Percentiles rank a stretch among this genome's conserved stretches.
Conservation (phyloP, 1,140 invertebrate genomes). For the Nixonia krombeini region DNA sequence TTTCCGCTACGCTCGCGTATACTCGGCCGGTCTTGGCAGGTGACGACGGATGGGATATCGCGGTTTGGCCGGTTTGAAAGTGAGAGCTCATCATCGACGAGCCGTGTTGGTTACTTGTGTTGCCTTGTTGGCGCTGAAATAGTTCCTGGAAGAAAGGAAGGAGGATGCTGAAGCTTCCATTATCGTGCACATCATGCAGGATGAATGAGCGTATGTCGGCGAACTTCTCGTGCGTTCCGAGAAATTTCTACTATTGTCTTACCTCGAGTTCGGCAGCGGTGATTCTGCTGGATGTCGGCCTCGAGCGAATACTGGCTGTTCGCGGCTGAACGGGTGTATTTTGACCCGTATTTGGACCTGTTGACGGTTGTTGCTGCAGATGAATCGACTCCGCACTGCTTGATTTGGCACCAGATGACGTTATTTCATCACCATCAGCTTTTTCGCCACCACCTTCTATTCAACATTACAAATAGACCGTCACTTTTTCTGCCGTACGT, state of each 20-base stretch:
- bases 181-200: conserved; percentile 48
- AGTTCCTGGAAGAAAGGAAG: conserved; percentile 76
- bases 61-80: conserved; percentile 77
- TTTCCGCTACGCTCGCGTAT: conserved; percentile 94
- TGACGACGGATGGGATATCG: conserved; percentile 77
- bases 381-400: conserved; percentile 87
- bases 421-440: conserved; percentile 78
- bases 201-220: conserved; percentile 37
- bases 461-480: no score
- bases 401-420: conserved; percentile 77
- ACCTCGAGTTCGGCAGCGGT: conserved; percentile 89
- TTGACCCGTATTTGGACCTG: conserved; percentile 64
- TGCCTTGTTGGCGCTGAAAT: conserved; percentile 84
- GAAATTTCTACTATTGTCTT: conserved; percentile 22
- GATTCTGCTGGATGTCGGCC: conserved; percentile 88
- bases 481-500: no score
- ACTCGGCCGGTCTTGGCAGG: conserved; percentile 80
- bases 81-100: conserved; percentile 80
- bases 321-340: conserved; percentile 78
- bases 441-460: conserved; percentile 74
- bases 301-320: conserved; percentile 89
- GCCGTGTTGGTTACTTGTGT: conserved; percentile 63
- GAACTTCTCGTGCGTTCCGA: conserved; percentile 20
- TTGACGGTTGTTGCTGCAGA: conserved; percentile 69
- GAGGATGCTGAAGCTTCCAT: conserved; percentile 54